These are phyloP conservation scores for Phenganax stokvisi DNA, from an alignment of 92 coral and sea anemone genomes.

Conservation along the genomic window DNA sequence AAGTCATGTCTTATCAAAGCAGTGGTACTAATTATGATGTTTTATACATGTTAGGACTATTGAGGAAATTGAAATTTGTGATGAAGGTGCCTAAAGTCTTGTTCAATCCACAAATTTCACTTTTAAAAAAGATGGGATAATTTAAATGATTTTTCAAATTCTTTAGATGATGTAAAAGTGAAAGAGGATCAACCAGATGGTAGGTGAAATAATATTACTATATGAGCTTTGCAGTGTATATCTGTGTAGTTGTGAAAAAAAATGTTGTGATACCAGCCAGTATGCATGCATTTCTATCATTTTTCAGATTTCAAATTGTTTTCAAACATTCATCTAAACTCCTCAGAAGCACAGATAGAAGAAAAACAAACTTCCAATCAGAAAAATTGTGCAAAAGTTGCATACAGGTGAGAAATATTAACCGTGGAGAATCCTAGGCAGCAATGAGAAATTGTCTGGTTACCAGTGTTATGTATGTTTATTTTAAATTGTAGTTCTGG, in stretches of 20 bases:
- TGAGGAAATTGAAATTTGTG: background rate
- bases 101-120: background rate
- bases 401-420: background rate
- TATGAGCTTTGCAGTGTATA: background rate
- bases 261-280: no score
- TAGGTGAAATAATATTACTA: background rate
- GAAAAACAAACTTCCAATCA: background rate
- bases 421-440: no score
- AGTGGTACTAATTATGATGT: background rate
- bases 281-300: background rate
- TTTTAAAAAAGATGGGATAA: background rate
- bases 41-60: background rate
- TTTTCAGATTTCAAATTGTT: slow-evolving; percentile 15
- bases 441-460: background rate
- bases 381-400: background rate
- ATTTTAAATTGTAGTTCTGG: slow-evolving; percentile 1
- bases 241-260: no score
- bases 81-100: background rate
- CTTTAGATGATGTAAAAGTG: background rate
- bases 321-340: background rate
- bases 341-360: background rate
- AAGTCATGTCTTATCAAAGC: background rate
- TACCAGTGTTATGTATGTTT: background rate
- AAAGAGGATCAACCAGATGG: background rate
- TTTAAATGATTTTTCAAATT: no score